Evolutionary conservation across 2,888 invertebrate genomes (phyloP), one percentile per base, ranked within the genome.

Genomic region (Chaetogeoica ovagalla): DNA sequence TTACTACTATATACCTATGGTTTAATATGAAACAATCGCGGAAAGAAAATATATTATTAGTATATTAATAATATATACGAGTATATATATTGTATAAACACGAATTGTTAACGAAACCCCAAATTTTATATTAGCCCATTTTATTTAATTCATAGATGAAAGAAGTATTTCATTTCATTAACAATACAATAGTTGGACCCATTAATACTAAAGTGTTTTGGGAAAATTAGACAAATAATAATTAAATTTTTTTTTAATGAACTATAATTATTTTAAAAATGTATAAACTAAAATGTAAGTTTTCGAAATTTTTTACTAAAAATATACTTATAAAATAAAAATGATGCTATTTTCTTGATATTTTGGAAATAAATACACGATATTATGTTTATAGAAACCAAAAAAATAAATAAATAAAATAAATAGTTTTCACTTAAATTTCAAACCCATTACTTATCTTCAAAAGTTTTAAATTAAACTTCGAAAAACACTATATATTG

Each of bases 381-480:
- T n/a, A n/a, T 43, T 48, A 52, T n/a, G n/a, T n/a, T 48, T 9
- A 73, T 52, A 6, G 3, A 6, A 65, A 39, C 65, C 55, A 65
- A 30, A 30, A 30, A 30, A 30, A 30, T 2, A 65, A 30, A 30
- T 2, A 30, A 30, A 30, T 2, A 19, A 48, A 48, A 48, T 66
- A 57, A 21, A 19, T 48, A 17, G 21, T 66, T 57, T 65, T 23
- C 65, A 66, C 39, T 65, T 23, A 11, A 66, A 66, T 66, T 57
- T 0, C 65, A 66, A 75, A 75, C 55, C 23, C 39, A 75, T 75
- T 57, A 75, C 74, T 57, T 52, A 52, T 55, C 57, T 66, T 65
- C 57, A 65, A 75, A 75, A 65, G 74, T 75, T 66, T 66, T 55
- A 55, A 39, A 75, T 39, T 65, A 7, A 55, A 65, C 9, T 65